Percentiles rank a stretch among this genome's conserved stretches.
phyloP scores from a whole-genome alignment of 2,113 vertebrate species.

The Cynocephalus volans region DNA sequence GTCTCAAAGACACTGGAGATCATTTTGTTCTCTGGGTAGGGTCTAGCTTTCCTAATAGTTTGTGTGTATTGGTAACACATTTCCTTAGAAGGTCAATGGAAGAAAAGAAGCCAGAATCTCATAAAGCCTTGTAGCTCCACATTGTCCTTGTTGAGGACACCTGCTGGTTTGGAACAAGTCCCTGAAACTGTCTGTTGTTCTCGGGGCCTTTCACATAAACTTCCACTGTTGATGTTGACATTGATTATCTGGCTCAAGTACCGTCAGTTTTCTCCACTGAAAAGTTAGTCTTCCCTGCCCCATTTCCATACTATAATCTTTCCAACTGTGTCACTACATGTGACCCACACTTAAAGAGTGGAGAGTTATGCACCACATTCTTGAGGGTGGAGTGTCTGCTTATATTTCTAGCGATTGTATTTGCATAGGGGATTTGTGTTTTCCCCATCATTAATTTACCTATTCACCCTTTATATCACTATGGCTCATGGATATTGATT shows the following conservation, averaged over 20 bases:
- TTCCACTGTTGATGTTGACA: neutral
- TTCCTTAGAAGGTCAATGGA: neutral
- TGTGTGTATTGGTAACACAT: neutral
- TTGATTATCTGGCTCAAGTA: neutral
- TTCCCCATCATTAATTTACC: neutral
- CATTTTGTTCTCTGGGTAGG: neutral
- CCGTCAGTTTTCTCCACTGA: neutral
- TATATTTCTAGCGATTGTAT: neutral
- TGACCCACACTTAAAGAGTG: neutral
- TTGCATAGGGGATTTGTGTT: neutral
- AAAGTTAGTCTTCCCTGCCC: neutral
- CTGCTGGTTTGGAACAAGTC: constrained; percentile 14
- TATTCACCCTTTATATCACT: neutral
- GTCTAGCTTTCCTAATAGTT: neutral
- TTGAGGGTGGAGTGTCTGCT: neutral
- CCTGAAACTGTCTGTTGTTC: neutral
- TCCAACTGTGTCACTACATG: neutral
- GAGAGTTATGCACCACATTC: neutral
- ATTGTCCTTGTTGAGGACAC: neutral
- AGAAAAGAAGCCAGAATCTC: neutral
- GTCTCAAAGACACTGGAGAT: neutral
- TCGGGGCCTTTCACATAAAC: constrained; percentile 25
- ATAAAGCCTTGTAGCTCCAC: neutral
- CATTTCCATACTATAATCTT: neutral
- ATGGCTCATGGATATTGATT: neutral